Evolutionary conservation across 2,888 invertebrate genomes (phyloP), one percentile per base, ranked within the genome.

Genomic region (Leptopilina myrica): DNA sequence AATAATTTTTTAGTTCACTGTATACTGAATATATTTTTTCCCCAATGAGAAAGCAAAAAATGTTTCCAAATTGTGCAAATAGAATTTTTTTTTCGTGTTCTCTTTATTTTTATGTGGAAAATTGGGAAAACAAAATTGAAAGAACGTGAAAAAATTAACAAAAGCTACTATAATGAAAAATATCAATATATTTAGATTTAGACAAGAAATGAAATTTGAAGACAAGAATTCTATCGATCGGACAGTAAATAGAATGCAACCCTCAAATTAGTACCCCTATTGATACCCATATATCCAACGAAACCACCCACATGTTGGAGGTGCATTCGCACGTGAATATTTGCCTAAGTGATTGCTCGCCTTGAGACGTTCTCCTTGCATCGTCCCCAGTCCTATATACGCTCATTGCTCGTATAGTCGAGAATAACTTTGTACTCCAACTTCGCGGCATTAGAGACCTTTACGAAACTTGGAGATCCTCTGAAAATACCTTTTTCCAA

Each of bases 291-390:
- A 81, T 81, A 83, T 81, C 81, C 76, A 78, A 76, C 82, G 83
- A 82, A 86, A 86, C 84, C 85, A 79, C 89, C 90, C 90, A 89
- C 89, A 90, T 90, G 89, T 83, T 86, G 87, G 86, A 87, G 86
- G 84, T 86, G 88, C 86, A 88, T 87, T 86, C 88, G 86, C 85
- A 89, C 87, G 88, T 87, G 89, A 89, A 90, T 91, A 91, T 91
- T 91, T 91, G 89, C 89, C 87, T 88, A 90, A 91, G 90, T 90
- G 91, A 90, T 90, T 90, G 89, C 87, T 86, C 85, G 85, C 84
- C 85, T 86, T 80, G 84, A 85, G 78, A 84, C 84, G 83, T 78
- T 83, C 67, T 79, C 73, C 80, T 79, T 75, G 62, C 83, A 80
- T 65, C 83, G 56, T 76, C 75, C 80, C 66, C n/a, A 56, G 73